These are phyloP conservation scores for Chorisops tibialis DNA, from an alignment of 2,888 invertebrate species.

Conservation along the genomic window DNA sequence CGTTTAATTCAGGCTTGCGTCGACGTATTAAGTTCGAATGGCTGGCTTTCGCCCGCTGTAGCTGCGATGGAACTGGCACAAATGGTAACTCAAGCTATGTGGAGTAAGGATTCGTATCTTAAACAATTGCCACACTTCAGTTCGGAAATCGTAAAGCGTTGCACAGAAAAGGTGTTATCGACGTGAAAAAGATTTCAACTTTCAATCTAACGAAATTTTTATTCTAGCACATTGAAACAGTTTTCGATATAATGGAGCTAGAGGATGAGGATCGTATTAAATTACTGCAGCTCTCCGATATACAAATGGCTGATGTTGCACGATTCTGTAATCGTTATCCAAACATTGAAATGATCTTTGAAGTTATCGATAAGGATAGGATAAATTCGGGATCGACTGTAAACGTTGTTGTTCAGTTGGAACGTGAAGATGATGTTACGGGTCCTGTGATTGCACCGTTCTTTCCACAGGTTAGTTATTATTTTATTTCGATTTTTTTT, in stretches of 20 bases:
- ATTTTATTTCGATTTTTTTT: not conserved
- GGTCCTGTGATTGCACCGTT: conserved; percentile 98
- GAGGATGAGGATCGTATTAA: conserved; percentile 82
- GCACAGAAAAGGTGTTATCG: conserved; percentile 68
- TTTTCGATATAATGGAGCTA: conserved; percentile 75
- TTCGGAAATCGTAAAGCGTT: conserved; percentile 81
- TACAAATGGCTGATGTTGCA: conserved; percentile 96
- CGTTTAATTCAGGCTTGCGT: conserved; percentile 93
- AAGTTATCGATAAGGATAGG: conserved; percentile 77
- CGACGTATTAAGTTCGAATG: conserved; percentile 90
- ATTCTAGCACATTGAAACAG: conserved; percentile 61
- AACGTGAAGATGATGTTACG: conserved; percentile 93
- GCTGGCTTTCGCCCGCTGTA: conserved; percentile 97
- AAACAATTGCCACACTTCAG: conserved; percentile 96
- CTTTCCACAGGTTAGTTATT: conserved; percentile 82
- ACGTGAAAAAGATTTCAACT: not conserved
- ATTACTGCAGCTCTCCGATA: conserved; percentile 73
- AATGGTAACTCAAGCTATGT: conserved; percentile 99
- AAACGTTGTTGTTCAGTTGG: conserved; percentile 84
- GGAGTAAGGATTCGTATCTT: conserved; percentile 97
- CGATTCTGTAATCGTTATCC: conserved; percentile 98
- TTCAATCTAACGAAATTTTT: conserved; percentile 4
- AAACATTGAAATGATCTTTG: conserved; percentile 93
- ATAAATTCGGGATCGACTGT: conserved; percentile 82
- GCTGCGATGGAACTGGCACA: conserved; percentile 99